Evolutionary conservation across 2,113 vertebrate species (phyloP), one percentile per base, ranked within the genome.

Genomic region (Mesembrinibis cayennensis): DNA sequence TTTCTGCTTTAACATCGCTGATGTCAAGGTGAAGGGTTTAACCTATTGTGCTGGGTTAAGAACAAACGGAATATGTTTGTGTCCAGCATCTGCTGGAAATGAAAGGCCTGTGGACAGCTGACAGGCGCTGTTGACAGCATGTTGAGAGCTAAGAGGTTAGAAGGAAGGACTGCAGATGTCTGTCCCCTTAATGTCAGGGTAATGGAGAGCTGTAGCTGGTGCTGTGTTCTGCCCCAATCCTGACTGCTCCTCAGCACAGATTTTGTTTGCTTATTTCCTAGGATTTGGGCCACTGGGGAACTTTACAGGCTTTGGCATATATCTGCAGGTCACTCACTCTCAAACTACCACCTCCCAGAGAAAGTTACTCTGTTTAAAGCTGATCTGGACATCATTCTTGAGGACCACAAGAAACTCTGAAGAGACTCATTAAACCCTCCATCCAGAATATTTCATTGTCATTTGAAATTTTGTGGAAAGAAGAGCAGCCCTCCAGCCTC

Each of bases 391-490:
- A 62, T 82, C 1, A 23, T 30, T 76, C 30, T 32, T 61, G 19
- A 87, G 34, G 63, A 65, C 3, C 16, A 59, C 2, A 16, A 59
- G 38, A 36, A 89, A 65, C 23, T 38, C 40, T 61, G 25, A 61
- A 80, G 11, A 44, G 23, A 32, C 36, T 77, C 3, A 3, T 65
- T 63, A 78, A 90, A 38, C 3, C 3, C 50, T 62, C 8, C 8
- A 29, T 63, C 25, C 27, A 72, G 30, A 88, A 77, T 56, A 58
- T 62, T 61, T 76, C 6, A 17, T 26, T 82, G 26, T 44, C 10
- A 53, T 73, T 90, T 70, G 45, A 92, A 88, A 62, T 76, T 92
- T n/a, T 22, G 6, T 71, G 38, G 67, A 77, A 92, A 82, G 10
- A 7, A 73, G 36, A 82, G 20, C 25, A 65, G 17, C 10, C 8